These are phyloP conservation scores for Apamea crenata DNA, from an alignment of 2,888 invertebrate species.

Conservation along the genomic window DNA sequence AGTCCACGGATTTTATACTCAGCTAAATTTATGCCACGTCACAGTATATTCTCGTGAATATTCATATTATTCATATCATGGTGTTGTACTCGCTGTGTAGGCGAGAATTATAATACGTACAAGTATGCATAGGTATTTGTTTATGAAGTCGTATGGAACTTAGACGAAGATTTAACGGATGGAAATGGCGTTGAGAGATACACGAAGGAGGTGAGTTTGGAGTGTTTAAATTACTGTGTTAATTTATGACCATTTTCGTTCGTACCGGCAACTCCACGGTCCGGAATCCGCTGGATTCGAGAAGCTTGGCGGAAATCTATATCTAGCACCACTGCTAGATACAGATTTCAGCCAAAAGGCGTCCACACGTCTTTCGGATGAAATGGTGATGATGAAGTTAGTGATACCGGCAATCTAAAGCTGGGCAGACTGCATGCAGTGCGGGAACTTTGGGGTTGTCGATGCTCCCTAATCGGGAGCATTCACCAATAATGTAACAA, in stretches of 20 bases:
- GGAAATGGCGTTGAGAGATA: constrained; percentile 33
- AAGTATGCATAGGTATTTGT: constrained; percentile 59
- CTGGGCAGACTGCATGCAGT: background rate
- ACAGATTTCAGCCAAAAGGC: too few relatives aligned
- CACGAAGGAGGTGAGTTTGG: background rate
- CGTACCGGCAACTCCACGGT: too few relatives aligned
- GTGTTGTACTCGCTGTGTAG: constrained; percentile 66
- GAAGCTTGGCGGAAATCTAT: background rate
- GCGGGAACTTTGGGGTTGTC: too few relatives aligned
- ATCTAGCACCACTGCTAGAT: background rate
- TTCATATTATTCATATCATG: constrained; percentile 77
- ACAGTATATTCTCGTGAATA: constrained; percentile 80
- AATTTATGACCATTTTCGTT: background rate
- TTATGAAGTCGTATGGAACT: constrained; percentile 64
- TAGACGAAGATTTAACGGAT: constrained; percentile 54
- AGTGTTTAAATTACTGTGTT: constrained; percentile 20
- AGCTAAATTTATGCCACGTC: constrained; percentile 81
- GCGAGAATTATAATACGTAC: constrained; percentile 62
- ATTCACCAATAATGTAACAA: background rate
- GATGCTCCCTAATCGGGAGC: background rate
- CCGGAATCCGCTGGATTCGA: background rate
- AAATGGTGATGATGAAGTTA: too few relatives aligned
- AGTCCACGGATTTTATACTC: constrained; percentile 67
- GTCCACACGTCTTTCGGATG: background rate
- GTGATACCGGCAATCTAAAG: too few relatives aligned